Percentiles rank a stretch among this genome's conserved stretches.
Conservation (phyloP, 2,888 invertebrate genomes). For the Pogonocherus hispidulus region DNA sequence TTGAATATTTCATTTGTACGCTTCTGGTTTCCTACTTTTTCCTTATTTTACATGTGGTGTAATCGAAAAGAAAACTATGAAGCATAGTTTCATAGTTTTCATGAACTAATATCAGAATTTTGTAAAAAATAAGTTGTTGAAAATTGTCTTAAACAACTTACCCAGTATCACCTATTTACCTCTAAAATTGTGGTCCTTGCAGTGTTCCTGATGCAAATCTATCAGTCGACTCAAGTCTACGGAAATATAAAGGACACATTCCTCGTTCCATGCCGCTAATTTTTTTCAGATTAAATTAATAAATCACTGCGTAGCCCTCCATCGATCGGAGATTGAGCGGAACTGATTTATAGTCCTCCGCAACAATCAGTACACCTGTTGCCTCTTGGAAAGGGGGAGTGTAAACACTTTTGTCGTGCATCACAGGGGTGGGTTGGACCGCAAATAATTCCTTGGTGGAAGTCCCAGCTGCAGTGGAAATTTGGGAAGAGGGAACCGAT, state of each 20-base stretch:
- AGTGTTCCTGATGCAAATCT: no score
- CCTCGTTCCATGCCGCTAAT: not conserved
- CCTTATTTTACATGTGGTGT: no score
- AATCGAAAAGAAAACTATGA: no score
- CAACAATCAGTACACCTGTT: conserved; percentile 3
- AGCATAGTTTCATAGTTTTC: no score
- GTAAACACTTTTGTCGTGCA: conserved; percentile 4
- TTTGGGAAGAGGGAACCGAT: not conserved
- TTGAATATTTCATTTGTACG: no score
- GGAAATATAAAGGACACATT: not conserved
- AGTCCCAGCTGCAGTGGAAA: not conserved
- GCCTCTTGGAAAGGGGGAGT: not conserved
- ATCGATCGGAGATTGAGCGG: conserved; percentile 6
- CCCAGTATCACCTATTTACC: no score
- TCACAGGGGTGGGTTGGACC: not conserved
- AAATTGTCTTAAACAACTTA: no score
- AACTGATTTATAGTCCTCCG: not conserved
- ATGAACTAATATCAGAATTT: no score
- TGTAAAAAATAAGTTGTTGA: no score
- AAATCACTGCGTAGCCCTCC: not conserved
- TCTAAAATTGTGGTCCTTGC: no score
- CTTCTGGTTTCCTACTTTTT: no score
- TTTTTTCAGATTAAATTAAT: conserved; percentile 2
- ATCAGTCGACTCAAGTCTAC: no score
- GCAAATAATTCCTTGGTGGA: not conserved